Percentiles rank a stretch among this genome's conserved stretches.
Evolutionary conservation across 2,888 invertebrate genomes (phyloP).

Genomic region (Diachrysia chrysitis): DNA sequence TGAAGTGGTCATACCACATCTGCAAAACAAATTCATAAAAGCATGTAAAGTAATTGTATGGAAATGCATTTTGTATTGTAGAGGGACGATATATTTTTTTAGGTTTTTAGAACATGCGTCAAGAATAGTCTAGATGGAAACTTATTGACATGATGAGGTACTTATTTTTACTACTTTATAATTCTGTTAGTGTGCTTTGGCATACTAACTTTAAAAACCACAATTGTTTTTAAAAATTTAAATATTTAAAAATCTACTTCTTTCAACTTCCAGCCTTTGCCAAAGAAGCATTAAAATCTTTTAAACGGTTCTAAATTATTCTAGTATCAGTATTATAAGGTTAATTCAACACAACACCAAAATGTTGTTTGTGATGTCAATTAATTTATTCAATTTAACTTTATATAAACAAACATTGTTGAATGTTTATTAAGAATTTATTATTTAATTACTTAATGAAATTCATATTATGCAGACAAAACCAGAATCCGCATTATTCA

Average conservation of each 20-base stretch:
- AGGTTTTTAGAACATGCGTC: background rate
- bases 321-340: no score
- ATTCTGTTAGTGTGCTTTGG: no score
- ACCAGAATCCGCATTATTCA: constrained; percentile 30
- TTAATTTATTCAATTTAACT: background rate
- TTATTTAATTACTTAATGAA: constrained; percentile 44
- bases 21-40: background rate
- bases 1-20: background rate
- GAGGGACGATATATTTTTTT: background rate
- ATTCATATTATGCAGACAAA: constrained; percentile 34
- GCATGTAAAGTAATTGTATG: constrained; percentile 4
- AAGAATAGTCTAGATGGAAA: background rate
- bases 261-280: no score
- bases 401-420: constrained; percentile 8
- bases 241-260: no score
- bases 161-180: no score
- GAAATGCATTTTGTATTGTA: background rate
- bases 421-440: constrained; percentile 8
- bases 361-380: no score
- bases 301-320: no score
- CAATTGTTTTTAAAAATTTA: no score
- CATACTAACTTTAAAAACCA: no score
- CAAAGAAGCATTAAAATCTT: no score
- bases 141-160: background rate
- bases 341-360: background rate